Base-by-base conservation (phyloP, 2,888 invertebrate genomes). In the Cerastis leucographa region DNA sequence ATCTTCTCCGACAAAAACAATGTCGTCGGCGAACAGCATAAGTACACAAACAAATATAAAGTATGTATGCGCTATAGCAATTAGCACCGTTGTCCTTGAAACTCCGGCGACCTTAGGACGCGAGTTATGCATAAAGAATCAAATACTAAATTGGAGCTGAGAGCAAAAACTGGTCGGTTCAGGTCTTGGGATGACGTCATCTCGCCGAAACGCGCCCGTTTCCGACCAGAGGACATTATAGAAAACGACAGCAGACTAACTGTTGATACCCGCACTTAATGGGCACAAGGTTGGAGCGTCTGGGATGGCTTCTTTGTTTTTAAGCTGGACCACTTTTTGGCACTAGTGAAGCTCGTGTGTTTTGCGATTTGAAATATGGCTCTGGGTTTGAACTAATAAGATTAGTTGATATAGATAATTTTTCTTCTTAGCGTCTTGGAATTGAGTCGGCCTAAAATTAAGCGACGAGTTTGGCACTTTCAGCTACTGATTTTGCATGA, bases 61-160 rank as follows among this genome's bases (percentile, higher is more conserved):
- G 65, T 69, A 81, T 67, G 83, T 82, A 85, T 83, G 87, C 84
- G 86, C 79, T 78, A 88, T 86, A 90, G 90, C 92, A 94, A 94
- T 94, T 93, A 94, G 91, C 89, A 89, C 85, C 80, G 81, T 82
- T 95, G 94, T 94, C 95, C 95, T 95, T 95, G 95, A 92, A 92
- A 89, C 91, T 87, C 93, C 94, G 95, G 94, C 94, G 95, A 95
- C 96, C 95, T 96, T 93, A 95, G 95, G 94, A 94, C 94, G 92
- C 88, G 92, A 95, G 94, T 92, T 96, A 96, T 96, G 95, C 95
- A 95, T 95, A 95, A 94, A 95, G 94, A 95, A 95, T 95, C 95
- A 95, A 96, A 94, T 92, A 92, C 94, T 93, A 93, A 96, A 95
- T 95, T 95, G 94, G 94, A 91, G 93, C 94, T 94, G 89, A 84